Evolutionary conservation across 2,113 vertebrate species (phyloP).

Genomic region (Carlito syrichta): DNA sequence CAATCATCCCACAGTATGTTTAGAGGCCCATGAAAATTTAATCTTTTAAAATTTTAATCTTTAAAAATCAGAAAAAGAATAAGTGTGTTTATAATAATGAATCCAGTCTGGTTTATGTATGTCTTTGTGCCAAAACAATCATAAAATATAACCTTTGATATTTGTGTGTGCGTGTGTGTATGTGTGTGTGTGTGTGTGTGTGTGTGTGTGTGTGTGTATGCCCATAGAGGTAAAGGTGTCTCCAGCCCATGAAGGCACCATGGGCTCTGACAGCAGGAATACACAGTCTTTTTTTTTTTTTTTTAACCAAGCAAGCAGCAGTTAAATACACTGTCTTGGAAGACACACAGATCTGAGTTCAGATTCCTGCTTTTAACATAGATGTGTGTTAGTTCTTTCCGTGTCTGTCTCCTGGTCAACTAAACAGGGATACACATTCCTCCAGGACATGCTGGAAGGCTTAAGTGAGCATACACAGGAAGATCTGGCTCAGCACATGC

Average conservation of each 20-base stretch:
- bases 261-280: neutral
- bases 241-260: neutral
- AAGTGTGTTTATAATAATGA: neutral
- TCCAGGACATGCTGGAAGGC: neutral
- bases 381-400: neutral
- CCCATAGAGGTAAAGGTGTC: neutral
- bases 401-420: neutral
- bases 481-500: neutral
- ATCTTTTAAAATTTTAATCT: neutral
- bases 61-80: neutral
- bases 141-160: neutral
- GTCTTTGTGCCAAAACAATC: neutral
- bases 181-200: too few species aligned
- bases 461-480: accelerated
- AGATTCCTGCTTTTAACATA: neutral
- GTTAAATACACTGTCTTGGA: neutral
- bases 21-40: neutral
- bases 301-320: too few species aligned
- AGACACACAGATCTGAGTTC: neutral
- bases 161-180: too few species aligned
- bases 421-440: neutral
- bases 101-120: neutral
- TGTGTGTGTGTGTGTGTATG: too few species aligned
- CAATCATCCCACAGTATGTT: neutral
- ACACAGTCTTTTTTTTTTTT: neutral